These are phyloP conservation scores for Cepphus grylle DNA, from an alignment of 2,113 vertebrate species.

Conservation along the genomic window DNA sequence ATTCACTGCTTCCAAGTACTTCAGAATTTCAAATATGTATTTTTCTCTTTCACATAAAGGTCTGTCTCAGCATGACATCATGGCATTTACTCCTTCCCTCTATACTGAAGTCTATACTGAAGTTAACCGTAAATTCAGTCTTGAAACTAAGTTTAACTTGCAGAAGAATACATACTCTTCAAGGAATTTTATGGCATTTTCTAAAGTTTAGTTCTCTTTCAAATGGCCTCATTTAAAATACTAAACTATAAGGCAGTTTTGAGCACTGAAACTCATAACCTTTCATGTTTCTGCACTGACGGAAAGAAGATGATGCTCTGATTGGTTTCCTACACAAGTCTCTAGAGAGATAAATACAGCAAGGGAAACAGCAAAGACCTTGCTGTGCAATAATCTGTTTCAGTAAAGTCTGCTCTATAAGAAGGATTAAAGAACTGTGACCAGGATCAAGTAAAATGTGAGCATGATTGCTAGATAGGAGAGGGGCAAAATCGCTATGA, in stretches of 20 bases:
- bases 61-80: background rate
- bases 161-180: background rate
- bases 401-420: background rate
- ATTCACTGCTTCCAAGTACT: background rate
- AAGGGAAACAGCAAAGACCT: background rate
- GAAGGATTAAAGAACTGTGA: background rate
- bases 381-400: background rate
- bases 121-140: slow-evolving; percentile 1
- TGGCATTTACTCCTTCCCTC: background rate
- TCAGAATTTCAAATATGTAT: background rate
- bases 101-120: background rate
- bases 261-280: background rate
- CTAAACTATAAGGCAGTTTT: background rate
- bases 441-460: background rate
- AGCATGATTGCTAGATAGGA: background rate
- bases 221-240: background rate
- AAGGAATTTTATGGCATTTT: background rate
- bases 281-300: background rate
- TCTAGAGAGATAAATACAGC: background rate
- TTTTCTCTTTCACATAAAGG: background rate
- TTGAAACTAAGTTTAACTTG: background rate
- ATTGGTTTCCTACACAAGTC: slow-evolving; percentile 4
- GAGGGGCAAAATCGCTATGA: background rate
- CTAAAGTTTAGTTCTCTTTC: background rate
- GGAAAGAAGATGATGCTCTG: background rate